A percentile compares a stretch with the other conserved stretches of the same genome.
Evolutionary conservation across 2,113 vertebrate genomes (phyloP).

Genomic region (Tylochromis polylepis): DNA sequence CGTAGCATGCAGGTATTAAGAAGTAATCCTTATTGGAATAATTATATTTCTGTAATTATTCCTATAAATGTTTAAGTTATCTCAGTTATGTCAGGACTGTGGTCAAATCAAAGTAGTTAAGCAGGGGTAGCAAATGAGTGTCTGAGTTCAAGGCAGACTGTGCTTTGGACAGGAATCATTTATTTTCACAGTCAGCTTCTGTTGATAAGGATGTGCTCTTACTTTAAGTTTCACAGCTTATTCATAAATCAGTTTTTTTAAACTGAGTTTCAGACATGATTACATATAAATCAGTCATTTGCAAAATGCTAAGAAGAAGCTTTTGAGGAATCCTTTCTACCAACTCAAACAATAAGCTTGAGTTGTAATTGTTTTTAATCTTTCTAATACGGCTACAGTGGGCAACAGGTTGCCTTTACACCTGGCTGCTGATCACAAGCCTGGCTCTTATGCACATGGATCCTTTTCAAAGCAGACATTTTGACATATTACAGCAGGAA

Average conservation of each 20-base stretch:
- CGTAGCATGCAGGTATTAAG: accelerated
- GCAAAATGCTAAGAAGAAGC: not conserved
- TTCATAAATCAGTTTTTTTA: not conserved
- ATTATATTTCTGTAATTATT: not conserved
- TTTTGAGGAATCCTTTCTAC: not conserved
- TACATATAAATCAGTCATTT: not conserved
- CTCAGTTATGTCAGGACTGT: not conserved
- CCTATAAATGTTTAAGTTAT: not conserved
- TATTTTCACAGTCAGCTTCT: not conserved
- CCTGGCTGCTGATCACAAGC: not conserved
- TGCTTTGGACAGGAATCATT: not conserved
- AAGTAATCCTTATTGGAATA: not conserved
- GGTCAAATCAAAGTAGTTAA: not conserved
- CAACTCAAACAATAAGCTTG: not conserved
- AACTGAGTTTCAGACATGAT: not conserved
- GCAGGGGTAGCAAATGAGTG: not conserved
- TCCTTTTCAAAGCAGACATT: not conserved
- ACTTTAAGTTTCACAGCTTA: not conserved
- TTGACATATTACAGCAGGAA: not conserved
- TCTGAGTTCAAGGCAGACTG: not conserved
- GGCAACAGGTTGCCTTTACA: not conserved
- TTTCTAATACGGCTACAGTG: not conserved
- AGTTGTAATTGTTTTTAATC: not conserved
- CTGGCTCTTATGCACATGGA: not conserved
- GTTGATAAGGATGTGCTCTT: not conserved